Base-by-base conservation (phyloP, 2,797 vertebrate species). In the Acanthis flammea region DNA sequence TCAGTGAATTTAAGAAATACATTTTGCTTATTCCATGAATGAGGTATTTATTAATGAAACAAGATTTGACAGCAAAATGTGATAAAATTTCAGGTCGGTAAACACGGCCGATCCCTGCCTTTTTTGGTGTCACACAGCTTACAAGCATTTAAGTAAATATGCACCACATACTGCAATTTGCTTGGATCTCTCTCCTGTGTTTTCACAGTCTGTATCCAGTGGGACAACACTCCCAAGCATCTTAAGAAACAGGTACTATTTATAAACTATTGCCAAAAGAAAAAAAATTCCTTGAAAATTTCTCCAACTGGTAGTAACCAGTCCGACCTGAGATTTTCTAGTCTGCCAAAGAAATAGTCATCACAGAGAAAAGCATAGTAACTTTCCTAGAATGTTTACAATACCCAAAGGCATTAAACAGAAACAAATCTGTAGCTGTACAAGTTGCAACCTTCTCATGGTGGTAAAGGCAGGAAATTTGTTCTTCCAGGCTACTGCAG, bases 81-180 rank as follows among this genome's bases (percentile, higher is more conserved):
- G 35, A 30, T 54, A 35, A 23, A 66, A 74, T 35, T 25, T 10
- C 42, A 27, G 31, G 33, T 18, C 10, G 5, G 31, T 55, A 65
- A 35, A 44, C 21, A 22, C 5, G 24, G 7, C 28, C 5, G 11
- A 30, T 25, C 41, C 12, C 28, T 24, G 2, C 14, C 25, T 12
- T 41, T 41, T 45, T 41, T 19, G n/a, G 4, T 31, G 51, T 51
- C 22, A 31, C 41, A 7, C 0, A 2, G 22, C 24, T 65, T 35
- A 42, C 12, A 50, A 24, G 24, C 51, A 11, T 5, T 8, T 24
- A 25, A 47, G 19, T 18, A 61, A 39, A 23, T 7, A 12, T 0
- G 0, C 9, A 6, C 9, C 2, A 1, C 13, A 1, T 24, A 33
- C 3, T 55, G 7, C 50, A 19, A 2, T 61, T 60, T 33, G 25